Conservation (phyloP, 2,113 vertebrate species). For the Spea multiplicata region DNA sequence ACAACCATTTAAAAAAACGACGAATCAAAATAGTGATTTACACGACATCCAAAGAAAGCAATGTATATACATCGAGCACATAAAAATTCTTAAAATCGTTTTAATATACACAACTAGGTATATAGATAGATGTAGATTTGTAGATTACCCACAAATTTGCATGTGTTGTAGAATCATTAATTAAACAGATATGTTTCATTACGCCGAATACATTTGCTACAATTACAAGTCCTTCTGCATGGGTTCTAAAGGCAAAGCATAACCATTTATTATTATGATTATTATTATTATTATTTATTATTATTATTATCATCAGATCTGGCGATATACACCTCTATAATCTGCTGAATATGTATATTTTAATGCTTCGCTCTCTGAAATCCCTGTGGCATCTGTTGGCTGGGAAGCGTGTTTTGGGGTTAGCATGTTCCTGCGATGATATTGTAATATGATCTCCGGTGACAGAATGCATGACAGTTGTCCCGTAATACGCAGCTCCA, state of each 20-base stretch:
- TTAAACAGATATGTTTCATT: constrained; percentile 68
- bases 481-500: constrained; percentile 72
- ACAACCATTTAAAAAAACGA: too few species aligned
- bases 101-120: too few species aligned
- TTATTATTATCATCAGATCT: constrained; percentile 48
- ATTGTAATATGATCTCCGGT: constrained; percentile 81
- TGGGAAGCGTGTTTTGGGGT: constrained; percentile 67
- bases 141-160: background rate
- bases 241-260: constrained; percentile 50
- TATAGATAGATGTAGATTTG: too few species aligned
- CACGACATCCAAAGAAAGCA: too few species aligned
- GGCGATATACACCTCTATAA: constrained; percentile 70
- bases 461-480: constrained; percentile 81
- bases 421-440: constrained; percentile 76
- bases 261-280: constrained; percentile 53
- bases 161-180: constrained; percentile 22
- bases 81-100: too few species aligned
- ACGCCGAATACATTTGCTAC: constrained; percentile 56
- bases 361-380: constrained; percentile 57
- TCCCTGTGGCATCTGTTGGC: constrained; percentile 71
- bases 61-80: too few species aligned
- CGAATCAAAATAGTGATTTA: too few species aligned
- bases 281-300: background rate
- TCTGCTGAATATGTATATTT: constrained; percentile 65
- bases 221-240: constrained; percentile 18